phyloP scores from a whole-genome alignment of 1,140 invertebrate genomes.

The Drosophila hydei region DNA sequence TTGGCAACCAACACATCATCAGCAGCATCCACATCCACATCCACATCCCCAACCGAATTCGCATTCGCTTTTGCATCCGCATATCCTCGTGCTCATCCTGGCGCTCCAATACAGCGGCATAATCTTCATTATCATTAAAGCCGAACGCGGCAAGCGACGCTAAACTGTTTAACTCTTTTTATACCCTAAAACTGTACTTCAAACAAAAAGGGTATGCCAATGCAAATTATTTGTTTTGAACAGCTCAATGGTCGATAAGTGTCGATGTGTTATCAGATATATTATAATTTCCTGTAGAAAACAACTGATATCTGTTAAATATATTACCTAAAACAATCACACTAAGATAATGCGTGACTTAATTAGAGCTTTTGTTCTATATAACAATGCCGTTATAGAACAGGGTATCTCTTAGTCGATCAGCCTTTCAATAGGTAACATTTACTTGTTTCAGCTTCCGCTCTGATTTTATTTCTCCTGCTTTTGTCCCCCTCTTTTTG shows the following conservation, averaged over 20 bases:
- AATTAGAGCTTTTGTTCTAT: too few species aligned
- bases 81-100: conserved; percentile 4
- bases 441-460: conserved; percentile 56
- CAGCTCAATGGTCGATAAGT: too few species aligned
- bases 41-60: neutral
- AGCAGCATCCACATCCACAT: conserved; percentile 32
- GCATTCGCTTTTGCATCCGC: conserved; percentile 1
- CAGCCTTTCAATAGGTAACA: neutral
- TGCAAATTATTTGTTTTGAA: too few species aligned
- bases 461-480: conserved; percentile 33
- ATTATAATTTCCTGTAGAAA: too few species aligned
- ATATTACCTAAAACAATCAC: too few species aligned
- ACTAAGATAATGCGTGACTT: too few species aligned
- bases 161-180: conserved; percentile 67
- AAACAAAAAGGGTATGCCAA: neutral
- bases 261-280: too few species aligned
- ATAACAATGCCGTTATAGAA: neutral
- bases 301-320: too few species aligned
- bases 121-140: conserved; percentile 81
- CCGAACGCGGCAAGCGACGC: conserved; percentile 59
- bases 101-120: conserved; percentile 49
- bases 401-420: neutral
- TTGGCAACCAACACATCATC: conserved; percentile 58
- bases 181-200: neutral
- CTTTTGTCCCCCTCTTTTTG: conserved; percentile 5